Evolutionary conservation across 2,888 invertebrate genomes (phyloP), one percentile per base, ranked within the genome.

Genomic region (Cryptocephalus primarius): DNA sequence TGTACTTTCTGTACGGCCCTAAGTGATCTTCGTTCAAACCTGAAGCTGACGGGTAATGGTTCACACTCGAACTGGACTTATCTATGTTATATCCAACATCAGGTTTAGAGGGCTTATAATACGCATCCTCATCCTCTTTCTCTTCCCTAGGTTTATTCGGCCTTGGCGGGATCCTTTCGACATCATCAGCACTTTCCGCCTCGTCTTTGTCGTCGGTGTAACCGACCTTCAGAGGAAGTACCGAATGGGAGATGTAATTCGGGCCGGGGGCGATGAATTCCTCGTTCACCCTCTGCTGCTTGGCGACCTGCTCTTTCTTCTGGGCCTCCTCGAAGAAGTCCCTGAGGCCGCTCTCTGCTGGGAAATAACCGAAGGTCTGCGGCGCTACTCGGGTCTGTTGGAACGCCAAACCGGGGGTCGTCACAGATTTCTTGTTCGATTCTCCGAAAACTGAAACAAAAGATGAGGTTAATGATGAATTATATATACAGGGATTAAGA

Each of bases 301-400:
- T 40, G 33, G 52, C 50, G 40, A 55, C 47, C 39, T 55, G 44
- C 41, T 56, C 55, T 33, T 57, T 49, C 39, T 59, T 59, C 48
- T 66, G 62, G 1, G 65, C 55, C 49, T 64, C 59, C 39, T 67
- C 65, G 41, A 68, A 65, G 50, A 67, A 73, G 55, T 72, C 72
- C 48, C 62, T 60, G 2, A 52, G 48, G 14, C 34, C 45, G 38
- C 33, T 46, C 4, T 44, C 31, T 4, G 14, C 42, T 10, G 44
- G 44, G 33, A 46, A 45, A 6, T 12, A 11, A 6, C 36, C 36
- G 40, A 48, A 49, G 10, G 38, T 45, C 6, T 47, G 45, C 8
- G 39, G 38, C 9, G 42, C 12, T 36, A 48, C 42, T 13, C 45
- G 33, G 14, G 46, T 44, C 32, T 50, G 48, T 11, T 32, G 39